Evolutionary conservation across 2,797 vertebrate species (phyloP), one percentile per base, ranked within the genome.

Genomic region (Buphagus erythrorhynchus): DNA sequence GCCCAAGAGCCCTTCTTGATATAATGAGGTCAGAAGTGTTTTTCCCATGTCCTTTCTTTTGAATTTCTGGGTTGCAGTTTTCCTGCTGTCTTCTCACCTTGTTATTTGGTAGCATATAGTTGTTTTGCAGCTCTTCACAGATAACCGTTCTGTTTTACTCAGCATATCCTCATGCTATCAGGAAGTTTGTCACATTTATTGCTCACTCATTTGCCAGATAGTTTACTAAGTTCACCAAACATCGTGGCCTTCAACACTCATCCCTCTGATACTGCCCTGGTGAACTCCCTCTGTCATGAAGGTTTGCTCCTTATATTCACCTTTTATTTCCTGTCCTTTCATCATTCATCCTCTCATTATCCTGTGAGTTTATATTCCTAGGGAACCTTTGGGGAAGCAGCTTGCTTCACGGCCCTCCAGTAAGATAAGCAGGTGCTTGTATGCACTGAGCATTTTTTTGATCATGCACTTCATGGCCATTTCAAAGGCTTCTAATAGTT

Each of bases 51-150:
- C 68, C 72, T 16, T 86, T 91, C 65, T 67, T 76, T 42, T 58
- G 52, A 90, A 77, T 84, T 80, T 81, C 54, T 61, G 78, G 52
- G 77, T 51, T 86, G 42, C 55, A 83, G 48, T n/a, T 91, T 89
- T 77, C 75, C 75, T 71, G 42, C 71, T 61, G 24, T 85, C 73
- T 92, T 90, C 65, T 88, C 81, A 94, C 78, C 65, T 86, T 95
- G 81, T 86, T 65, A 90, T 42, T 86, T 69, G 45, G 42, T 29
- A 85, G 71, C 84, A 63, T 87, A 85, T 82, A 71, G 67, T 45
- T 82, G 42, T 31, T 94, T 35, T 49, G 62, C 72, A 93, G 35
- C 45, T 71, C n/a, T 88, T 82, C 35, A 48, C 52, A 82, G 81
- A 54, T 31, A 92, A 69, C 24, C 48, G 9, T 81, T 78, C 28